These are phyloP conservation scores for Antidorcas marsupialis DNA, from an alignment of 2,113 vertebrate species.

Conservation along the genomic window DNA sequence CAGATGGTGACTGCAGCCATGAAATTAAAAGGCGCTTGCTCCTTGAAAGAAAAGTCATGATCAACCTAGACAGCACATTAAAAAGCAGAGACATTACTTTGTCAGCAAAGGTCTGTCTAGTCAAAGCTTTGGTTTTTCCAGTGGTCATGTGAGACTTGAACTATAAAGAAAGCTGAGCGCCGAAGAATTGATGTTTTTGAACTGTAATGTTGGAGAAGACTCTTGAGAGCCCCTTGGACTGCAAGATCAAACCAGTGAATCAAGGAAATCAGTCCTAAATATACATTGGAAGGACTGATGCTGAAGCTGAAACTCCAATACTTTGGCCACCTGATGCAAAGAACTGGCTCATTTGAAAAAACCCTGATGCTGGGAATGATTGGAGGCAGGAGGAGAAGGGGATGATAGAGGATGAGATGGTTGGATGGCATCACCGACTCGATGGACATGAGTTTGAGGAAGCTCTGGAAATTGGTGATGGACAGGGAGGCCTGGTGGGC, in stretches of 20 bases:
- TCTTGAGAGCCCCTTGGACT: neutral
- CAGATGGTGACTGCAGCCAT: neutral
- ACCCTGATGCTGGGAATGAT: neutral
- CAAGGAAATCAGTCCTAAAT: neutral
- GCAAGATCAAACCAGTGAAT: neutral
- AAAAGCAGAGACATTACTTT: neutral
- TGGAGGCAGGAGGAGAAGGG: neutral
- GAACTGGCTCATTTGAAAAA: neutral
- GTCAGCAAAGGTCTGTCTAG: neutral
- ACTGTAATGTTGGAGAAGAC: neutral
- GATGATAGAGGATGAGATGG: neutral
- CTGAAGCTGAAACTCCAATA: neutral
- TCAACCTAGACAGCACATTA: neutral
- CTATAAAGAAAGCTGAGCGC: rapidly evolving
- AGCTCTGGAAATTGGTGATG: neutral
- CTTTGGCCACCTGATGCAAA: neutral
- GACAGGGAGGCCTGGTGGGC: neutral
- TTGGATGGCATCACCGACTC: rapidly evolving
- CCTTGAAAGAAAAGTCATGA: neutral
- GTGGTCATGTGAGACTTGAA: neutral
- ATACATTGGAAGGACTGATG: neutral
- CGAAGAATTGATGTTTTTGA: neutral
- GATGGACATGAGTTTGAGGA: neutral
- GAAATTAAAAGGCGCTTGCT: neutral
- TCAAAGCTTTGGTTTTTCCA: neutral